Conservation (phyloP, 2,797 vertebrate genomes). For the Leucoraja ocellata region DNA sequence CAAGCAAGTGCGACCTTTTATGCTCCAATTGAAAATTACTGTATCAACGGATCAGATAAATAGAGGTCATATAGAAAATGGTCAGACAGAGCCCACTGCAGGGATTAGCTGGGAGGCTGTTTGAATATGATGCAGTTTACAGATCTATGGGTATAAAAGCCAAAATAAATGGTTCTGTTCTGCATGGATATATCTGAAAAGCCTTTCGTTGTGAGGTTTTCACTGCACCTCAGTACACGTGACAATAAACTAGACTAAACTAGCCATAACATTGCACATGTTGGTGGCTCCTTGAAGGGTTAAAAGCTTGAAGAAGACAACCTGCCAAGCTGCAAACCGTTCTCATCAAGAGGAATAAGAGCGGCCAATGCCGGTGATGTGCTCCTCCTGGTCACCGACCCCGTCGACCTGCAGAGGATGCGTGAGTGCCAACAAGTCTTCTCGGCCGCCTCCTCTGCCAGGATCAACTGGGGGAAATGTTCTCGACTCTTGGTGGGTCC, state of each 20-base stretch:
- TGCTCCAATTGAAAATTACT: background rate
- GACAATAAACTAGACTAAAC: too few species aligned
- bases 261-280: background rate
- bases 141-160: background rate
- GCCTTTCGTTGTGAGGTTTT: too few species aligned
- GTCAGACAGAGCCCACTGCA: background rate
- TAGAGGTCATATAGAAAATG: background rate
- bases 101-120: background rate
- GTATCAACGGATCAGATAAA: background rate
- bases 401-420: too few species aligned
- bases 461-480: too few species aligned
- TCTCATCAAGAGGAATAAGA: background rate
- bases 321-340: background rate
- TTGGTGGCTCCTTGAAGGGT: background rate
- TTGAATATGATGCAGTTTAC: background rate
- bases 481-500: too few species aligned
- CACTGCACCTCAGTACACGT: too few species aligned
- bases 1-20: background rate
- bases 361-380: too few species aligned
- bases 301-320: background rate
- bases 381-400: too few species aligned
- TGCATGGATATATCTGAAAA: background rate
- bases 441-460: too few species aligned
- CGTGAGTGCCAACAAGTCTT: too few species aligned
- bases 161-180: background rate